These are phyloP conservation scores for Silurus glanis DNA, from an alignment of 2,113 vertebrate species.

Conservation along the genomic window DNA sequence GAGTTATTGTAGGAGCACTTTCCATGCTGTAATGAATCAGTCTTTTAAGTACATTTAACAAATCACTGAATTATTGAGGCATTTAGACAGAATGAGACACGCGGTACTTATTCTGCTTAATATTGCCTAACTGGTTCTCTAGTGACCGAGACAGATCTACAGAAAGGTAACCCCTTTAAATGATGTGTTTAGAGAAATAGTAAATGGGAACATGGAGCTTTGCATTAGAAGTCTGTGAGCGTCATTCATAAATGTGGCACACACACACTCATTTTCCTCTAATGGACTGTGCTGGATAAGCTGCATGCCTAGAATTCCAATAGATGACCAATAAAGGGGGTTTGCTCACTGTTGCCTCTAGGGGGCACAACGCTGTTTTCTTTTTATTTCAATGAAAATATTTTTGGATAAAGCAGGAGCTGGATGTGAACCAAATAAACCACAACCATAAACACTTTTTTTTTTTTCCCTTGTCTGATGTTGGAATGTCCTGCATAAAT, in stretches of 20 bases:
- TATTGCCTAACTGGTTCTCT: neutral
- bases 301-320: conserved; percentile 45
- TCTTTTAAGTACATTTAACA: conserved; percentile 22
- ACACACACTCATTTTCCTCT: conserved; percentile 38
- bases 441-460: conserved; percentile 2
- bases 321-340: conserved; percentile 23
- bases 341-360: conserved; percentile 29
- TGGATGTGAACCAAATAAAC: conserved; percentile 14
- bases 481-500: neutral
- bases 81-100: neutral
- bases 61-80: conserved; percentile 22
- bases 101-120: neutral
- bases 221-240: conserved; percentile 3
- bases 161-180: neutral
- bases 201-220: conserved; percentile 27
- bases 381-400: neutral
- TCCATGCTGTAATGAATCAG: conserved; percentile 3
- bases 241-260: conserved; percentile 31
- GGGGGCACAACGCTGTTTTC: conserved; percentile 2
- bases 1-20: neutral
- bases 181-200: neutral
- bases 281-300: conserved; percentile 44
- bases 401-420: neutral
- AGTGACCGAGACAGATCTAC: neutral
- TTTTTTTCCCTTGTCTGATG: neutral